Evolutionary conservation across 2,113 vertebrate genomes (phyloP).

Genomic region (Limanda limanda): DNA sequence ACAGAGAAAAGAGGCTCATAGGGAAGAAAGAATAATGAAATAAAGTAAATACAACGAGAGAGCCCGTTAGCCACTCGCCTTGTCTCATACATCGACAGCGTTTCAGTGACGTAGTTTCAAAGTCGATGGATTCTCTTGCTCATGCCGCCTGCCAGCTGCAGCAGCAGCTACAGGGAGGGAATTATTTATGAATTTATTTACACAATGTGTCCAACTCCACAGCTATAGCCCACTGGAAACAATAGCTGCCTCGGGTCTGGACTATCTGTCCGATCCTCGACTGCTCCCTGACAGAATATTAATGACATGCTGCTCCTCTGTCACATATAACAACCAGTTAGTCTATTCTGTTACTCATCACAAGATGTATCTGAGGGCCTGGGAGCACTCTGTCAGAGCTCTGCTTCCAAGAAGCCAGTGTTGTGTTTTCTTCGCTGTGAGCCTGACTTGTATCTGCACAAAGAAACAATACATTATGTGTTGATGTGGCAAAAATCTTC

Average conservation of each 20-base stretch:
- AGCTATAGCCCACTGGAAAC: constrained; percentile 32
- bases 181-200: constrained; percentile 70
- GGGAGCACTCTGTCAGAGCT: too few species aligned
- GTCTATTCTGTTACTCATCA: background rate
- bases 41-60: background rate
- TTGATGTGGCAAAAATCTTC: background rate
- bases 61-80: background rate
- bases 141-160: constrained; percentile 39
- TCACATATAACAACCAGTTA: background rate
- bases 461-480: background rate
- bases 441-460: background rate
- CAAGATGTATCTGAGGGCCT: too few species aligned
- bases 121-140: constrained; percentile 43
- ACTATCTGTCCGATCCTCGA: constrained; percentile 26
- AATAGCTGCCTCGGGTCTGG: constrained; percentile 24
- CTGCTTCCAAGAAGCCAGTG: background rate
- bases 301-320: constrained; percentile 7
- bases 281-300: constrained; percentile 20
- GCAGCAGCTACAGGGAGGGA: constrained; percentile 43
- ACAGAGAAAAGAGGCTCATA: background rate
- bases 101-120: constrained; percentile 45
- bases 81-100: constrained; percentile 23
- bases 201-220: constrained; percentile 42
- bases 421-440: background rate
- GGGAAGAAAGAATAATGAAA: constrained; percentile 14